Evolutionary conservation across 2,888 invertebrate species (phyloP), one percentile per base, ranked within the genome.

Genomic region (Acronicta alni): DNA sequence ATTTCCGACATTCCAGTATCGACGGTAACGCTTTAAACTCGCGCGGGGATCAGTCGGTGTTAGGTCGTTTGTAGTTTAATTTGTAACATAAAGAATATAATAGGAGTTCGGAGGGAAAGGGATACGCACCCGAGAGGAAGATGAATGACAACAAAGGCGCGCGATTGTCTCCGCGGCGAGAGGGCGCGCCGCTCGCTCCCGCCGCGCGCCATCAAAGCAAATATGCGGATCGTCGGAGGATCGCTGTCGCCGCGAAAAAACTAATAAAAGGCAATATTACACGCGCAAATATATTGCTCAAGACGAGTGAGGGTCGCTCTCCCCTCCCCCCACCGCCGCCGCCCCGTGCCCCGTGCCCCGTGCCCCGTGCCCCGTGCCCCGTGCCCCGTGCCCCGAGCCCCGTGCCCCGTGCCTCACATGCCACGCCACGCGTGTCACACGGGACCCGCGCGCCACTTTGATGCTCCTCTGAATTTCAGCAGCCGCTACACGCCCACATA

Each of bases 181-280:
- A 57, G 66, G 58, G 63, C 58, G 56, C 38, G 32, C 58, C 26
- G 62, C 47, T 46, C 59, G 68, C 48, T 12, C 38, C 41, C 41
- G 58, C 39, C 65, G 58, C 62, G 75, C 59, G 42, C 67, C 84
- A 77, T 85, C 87, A 88, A 88, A 88, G 89, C 87, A 82, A 85
- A 71, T 83, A 88, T 87, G 87, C 80, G 85, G 77, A 75, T 81
- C 82, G 83, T 45, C 66, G 48, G 47, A 67, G 72, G 72, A 67
- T 68, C 72, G 72, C 82, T 86, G 90, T 89, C 91, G 86, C 88
- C 89, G 85, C 89, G 89, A 80, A 91, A 92, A 92, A 93, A 90
- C 92, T 92, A 92, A 93, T 92, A 92, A 92, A 93, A 91, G 77
- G 80, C 81, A 72, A 88, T 90, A 90, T 91, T 87, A 88, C 85